Evolutionary conservation across 2,888 invertebrate species (phyloP), one percentile per base, ranked within the genome.

Genomic region (Lypha dubia): DNA sequence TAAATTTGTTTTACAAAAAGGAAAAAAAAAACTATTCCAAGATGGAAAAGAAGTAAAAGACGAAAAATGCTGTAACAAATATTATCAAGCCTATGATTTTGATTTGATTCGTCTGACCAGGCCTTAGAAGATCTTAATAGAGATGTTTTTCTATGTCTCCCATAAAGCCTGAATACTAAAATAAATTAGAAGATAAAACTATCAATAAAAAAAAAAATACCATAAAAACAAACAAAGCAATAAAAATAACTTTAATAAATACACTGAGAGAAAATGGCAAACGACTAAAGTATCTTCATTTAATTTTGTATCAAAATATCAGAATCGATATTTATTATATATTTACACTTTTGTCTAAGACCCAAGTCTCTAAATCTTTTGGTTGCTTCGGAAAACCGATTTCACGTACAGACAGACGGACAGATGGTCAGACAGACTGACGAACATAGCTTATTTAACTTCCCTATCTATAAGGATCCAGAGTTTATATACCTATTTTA

Each of bases 221-320:
- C 7, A 56, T 5, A 11, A 41, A 38, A 70, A 56, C 22, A 41
- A 70, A 56, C 24, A 56, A 38, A 49, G 6, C 32, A 65, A 51
- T 13, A 32, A 58, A 13, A 58, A 56, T 24, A 44, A 28, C 13
- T 46, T 13, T 32, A 44, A 15, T 28, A 58, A 20, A 49, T 60
- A 2, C 58, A 73, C 20, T 28, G 7, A 71, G n/a, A 58, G 56
- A 58, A 56, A 70, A 13, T 49, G 0, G 13, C 3, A 0, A 20
- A n/a, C 3, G 20, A 53, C 15, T n/a, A n/a, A n/a, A n/a, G n/a
- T n/a, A n/a, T n/a, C n/a, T 53, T 53, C 3, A 28, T 28, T 28
- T 28, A 28, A 28, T 4, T 28, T 28, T n/a, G n/a, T n/a, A n/a
- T n/a, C n/a, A n/a, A n/a, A n/a, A n/a, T n/a, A n/a, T n/a, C n/a